Evolutionary conservation across 2,797 vertebrate species (phyloP).

Genomic region (Hylomyscus alleni): DNA sequence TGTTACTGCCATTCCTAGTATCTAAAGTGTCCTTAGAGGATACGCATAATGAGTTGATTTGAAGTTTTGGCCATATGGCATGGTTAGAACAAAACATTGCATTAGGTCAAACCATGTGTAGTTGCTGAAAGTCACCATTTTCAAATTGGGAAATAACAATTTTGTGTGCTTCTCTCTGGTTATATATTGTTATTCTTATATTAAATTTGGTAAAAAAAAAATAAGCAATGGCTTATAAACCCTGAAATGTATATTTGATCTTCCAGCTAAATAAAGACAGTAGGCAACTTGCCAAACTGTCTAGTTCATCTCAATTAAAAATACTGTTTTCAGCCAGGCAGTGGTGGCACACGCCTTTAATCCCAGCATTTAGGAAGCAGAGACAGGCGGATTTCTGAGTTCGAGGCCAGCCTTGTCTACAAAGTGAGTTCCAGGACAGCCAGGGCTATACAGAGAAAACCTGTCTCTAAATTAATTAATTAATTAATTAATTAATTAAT

Average conservation of each 20-base stretch:
- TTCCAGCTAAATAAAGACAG: conserved; percentile 62
- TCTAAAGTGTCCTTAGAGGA: conserved; percentile 54
- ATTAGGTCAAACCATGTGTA: conserved; percentile 58
- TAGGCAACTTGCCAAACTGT: conserved; percentile 32
- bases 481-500: too few species aligned
- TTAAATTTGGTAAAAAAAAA: conserved; percentile 41
- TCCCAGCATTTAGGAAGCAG: too few species aligned
- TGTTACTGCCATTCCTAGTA: conserved; percentile 43
- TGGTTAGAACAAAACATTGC: conserved; percentile 46
- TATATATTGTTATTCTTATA: not conserved
- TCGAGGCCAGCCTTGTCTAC: too few species aligned
- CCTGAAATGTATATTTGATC: not conserved
- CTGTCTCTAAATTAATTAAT: too few species aligned
- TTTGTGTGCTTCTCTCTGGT: conserved; percentile 27
- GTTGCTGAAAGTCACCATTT: not conserved
- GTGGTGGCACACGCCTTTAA: too few species aligned
- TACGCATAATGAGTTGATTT: conserved; percentile 48
- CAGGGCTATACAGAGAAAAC: too few species aligned
- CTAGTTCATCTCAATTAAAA: conserved; percentile 63
- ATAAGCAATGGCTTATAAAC: conserved; percentile 24
- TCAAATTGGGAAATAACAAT: conserved; percentile 40
- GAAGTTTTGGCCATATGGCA: conserved; percentile 60
- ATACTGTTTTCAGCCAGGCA: too few species aligned
- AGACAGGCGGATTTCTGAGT: too few species aligned
- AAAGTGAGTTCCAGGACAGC: too few species aligned